Evolutionary conservation across 92 coral and sea anemone genomes (phyloP).

Genomic region (Zoanthus solanderi): DNA sequence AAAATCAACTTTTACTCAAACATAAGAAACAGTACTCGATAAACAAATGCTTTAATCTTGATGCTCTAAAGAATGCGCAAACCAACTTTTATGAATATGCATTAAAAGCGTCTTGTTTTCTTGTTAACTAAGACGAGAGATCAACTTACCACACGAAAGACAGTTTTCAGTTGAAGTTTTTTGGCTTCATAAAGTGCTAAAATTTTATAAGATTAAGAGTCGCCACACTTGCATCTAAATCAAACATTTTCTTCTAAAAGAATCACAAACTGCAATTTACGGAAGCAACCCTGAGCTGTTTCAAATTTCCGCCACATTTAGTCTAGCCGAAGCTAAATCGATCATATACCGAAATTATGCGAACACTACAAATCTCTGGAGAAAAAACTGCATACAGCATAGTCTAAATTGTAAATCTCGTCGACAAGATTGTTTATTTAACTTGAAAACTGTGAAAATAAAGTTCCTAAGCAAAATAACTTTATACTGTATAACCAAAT

Average conservation of each 20-base stretch:
- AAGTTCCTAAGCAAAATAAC: neutral
- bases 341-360: neutral
- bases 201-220: neutral
- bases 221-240: neutral
- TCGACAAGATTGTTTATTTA: neutral
- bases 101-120: conserved; percentile 41
- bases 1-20: neutral
- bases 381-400: neutral
- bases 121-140: conserved; percentile 20
- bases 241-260: neutral
- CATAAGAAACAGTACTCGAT: neutral
- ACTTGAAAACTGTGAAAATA: neutral
- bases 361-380: neutral
- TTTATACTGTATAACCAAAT: neutral
- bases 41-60: neutral
- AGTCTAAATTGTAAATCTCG: neutral
- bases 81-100: conserved; percentile 26
- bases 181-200: neutral
- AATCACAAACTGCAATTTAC: neutral
- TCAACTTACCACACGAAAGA: neutral
- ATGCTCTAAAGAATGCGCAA: neutral
- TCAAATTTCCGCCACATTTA: neutral
- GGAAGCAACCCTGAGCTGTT: neutral
- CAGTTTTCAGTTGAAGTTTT: neutral
- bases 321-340: neutral